Percentiles rank a stretch among this genome's conserved stretches.
phyloP scores from a whole-genome alignment of 2,797 vertebrate genomes.

The Sebastes nivosus region DNA sequence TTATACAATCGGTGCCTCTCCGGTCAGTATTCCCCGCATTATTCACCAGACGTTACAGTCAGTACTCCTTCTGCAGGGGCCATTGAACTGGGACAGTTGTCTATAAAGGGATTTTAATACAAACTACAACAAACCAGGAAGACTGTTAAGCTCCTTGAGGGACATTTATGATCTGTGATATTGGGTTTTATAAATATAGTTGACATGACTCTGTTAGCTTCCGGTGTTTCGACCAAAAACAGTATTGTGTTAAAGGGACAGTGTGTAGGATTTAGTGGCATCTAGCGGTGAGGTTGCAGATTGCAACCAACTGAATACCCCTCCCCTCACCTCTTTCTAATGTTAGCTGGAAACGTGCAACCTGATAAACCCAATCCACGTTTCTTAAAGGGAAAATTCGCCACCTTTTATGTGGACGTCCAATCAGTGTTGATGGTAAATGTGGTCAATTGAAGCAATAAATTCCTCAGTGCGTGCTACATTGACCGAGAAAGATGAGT shows the following conservation, averaged over 20 bases:
- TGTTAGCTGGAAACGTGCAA: too few relatives aligned
- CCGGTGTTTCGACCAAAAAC: not conserved
- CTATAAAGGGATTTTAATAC: not conserved
- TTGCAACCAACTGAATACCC: too few relatives aligned
- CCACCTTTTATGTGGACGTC: too few relatives aligned
- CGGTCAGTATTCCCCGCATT: slow-evolving; percentile 29
- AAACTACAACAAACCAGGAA: not conserved
- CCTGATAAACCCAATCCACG: too few relatives aligned
- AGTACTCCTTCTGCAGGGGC: not conserved
- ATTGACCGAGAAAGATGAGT: not conserved
- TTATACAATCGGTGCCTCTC: slow-evolving; percentile 41
- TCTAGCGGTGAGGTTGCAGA: not conserved
- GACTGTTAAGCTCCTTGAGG: not conserved
- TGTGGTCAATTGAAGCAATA: not conserved
- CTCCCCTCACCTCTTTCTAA: too few relatives aligned
- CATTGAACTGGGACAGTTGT: not conserved
- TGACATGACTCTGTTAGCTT: not conserved
- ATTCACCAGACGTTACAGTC: slow-evolving; percentile 28
- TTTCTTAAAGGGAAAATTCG: too few relatives aligned
- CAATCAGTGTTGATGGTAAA: not conserved
- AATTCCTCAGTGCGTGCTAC: not conserved
- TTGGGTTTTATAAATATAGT: not conserved
- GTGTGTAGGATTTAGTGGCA: not conserved
- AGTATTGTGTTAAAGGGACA: not conserved
- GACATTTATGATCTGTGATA: not conserved